phyloP scores from a whole-genome alignment of 2,797 vertebrate genomes.

The Heteromormyrus szaboi region DNA sequence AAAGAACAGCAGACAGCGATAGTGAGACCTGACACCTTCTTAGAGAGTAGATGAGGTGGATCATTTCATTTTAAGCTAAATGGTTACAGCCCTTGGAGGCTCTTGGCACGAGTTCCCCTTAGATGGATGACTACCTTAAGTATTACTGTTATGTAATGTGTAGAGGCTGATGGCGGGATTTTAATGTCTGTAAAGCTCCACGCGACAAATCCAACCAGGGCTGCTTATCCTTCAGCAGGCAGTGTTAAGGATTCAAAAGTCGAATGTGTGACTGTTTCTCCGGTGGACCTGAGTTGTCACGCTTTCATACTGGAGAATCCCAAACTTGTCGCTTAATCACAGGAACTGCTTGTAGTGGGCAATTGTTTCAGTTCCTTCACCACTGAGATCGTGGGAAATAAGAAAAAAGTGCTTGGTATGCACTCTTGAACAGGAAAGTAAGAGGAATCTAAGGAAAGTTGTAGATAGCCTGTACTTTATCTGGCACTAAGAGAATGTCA shows the following conservation, averaged over 20 bases:
- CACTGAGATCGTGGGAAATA: background rate
- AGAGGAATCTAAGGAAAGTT: background rate
- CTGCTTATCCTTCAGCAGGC: background rate
- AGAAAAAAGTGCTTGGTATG: background rate
- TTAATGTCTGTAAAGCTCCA: background rate
- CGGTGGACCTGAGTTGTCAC: background rate
- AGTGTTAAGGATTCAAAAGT: background rate
- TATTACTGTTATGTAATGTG: slow-evolving; percentile 16
- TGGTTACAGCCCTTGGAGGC: background rate
- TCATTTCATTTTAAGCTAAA: background rate
- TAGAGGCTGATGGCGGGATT: background rate
- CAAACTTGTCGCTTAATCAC: background rate
- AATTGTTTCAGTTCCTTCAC: background rate
- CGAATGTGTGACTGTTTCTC: background rate
- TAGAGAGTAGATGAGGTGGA: background rate
- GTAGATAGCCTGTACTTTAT: background rate
- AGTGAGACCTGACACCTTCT: background rate
- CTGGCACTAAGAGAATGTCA: background rate
- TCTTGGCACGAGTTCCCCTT: background rate
- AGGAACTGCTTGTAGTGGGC: background rate
- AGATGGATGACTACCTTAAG: background rate
- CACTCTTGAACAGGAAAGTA: background rate
- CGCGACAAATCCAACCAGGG: background rate
- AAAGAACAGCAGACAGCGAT: background rate
- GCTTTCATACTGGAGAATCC: background rate